Percentiles rank a stretch among this genome's conserved stretches.
Conservation (phyloP, 2,888 invertebrate genomes). For the Cheilosia impressa region DNA sequence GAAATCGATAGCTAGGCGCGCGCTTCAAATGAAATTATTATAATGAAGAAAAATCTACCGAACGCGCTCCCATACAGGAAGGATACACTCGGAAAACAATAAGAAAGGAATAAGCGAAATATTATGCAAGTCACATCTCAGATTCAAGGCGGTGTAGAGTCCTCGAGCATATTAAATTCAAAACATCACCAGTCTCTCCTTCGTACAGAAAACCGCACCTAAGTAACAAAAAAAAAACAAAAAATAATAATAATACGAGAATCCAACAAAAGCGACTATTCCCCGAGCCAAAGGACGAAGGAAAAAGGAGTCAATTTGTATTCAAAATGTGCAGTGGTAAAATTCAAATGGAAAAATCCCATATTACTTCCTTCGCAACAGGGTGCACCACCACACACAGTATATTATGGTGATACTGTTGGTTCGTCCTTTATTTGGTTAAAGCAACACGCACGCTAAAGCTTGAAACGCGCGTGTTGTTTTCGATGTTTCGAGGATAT, state of each 20-base stretch:
- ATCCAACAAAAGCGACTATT: slow-evolving; percentile 12
- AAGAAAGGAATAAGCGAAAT: slow-evolving; percentile 50
- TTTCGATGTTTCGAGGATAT: slow-evolving; percentile 67
- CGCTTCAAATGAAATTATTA: slow-evolving; percentile 71
- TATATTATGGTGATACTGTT: slow-evolving; percentile 18
- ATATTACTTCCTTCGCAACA: slow-evolving; percentile 64
- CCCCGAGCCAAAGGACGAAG: slow-evolving; percentile 6
- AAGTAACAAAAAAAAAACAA: neutral
- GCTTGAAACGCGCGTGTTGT: slow-evolving; percentile 68
- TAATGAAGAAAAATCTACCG: slow-evolving; percentile 64
- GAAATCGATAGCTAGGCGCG: slow-evolving; percentile 68
- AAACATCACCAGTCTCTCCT: slow-evolving; percentile 29
- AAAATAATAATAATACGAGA: neutral
- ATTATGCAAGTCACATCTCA: slow-evolving; percentile 72
- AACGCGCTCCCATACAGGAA: slow-evolving; percentile 6
- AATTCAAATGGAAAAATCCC: slow-evolving; percentile 74
- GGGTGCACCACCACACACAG: slow-evolving; percentile 58
- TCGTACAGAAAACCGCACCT: slow-evolving; percentile 17
- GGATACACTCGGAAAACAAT: slow-evolving; percentile 1
- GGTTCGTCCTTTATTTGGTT: slow-evolving; percentile 7
- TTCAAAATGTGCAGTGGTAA: slow-evolving; percentile 72
- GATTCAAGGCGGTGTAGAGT: slow-evolving; percentile 59
- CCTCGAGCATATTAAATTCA: slow-evolving; percentile 72
- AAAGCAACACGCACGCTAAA: slow-evolving; percentile 69
- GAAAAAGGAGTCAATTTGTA: slow-evolving; percentile 70